These are phyloP conservation scores for Eremobia ochroleuca DNA, from an alignment of 2,888 invertebrate genomes.

Conservation along the genomic window DNA sequence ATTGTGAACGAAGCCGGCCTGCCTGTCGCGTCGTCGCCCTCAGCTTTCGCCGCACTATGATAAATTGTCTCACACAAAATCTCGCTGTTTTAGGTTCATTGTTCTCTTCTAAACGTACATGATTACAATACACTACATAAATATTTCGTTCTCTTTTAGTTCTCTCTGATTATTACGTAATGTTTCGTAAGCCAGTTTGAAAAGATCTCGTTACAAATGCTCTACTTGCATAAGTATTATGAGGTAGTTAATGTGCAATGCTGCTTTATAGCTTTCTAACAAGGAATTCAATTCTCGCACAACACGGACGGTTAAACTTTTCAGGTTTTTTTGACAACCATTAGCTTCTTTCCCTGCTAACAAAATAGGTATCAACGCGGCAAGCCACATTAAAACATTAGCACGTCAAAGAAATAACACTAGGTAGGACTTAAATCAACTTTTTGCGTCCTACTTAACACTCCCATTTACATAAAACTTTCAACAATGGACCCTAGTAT, in stretches of 20 bases:
- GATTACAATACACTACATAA: slow-evolving; percentile 10
- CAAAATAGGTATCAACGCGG: slow-evolving; percentile 11
- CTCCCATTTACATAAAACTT: slow-evolving; percentile 65
- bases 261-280: neutral
- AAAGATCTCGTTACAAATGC: neutral
- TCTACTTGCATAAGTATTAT: neutral
- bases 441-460: slow-evolving; percentile 53
- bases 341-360: neutral
- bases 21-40: slow-evolving; percentile 64
- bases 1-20: slow-evolving; percentile 70
- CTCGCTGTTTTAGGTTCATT: slow-evolving; percentile 67
- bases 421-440: slow-evolving; percentile 48
- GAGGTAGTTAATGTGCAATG: neutral
- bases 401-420: slow-evolving; percentile 42
- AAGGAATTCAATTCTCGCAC: neutral
- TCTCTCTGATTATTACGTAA: neutral
- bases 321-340: neutral
- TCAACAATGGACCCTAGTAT: slow-evolving; percentile 49
- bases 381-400: slow-evolving; percentile 5
- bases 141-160: neutral
- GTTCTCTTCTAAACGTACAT: slow-evolving; percentile 47
- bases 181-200: neutral
- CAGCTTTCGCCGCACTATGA: slow-evolving; percentile 75
- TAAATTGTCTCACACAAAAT: slow-evolving; percentile 79
- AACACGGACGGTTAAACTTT: neutral